Evolutionary conservation across 2,888 invertebrate genomes (phyloP).

Genomic region (Germaria angustata): DNA sequence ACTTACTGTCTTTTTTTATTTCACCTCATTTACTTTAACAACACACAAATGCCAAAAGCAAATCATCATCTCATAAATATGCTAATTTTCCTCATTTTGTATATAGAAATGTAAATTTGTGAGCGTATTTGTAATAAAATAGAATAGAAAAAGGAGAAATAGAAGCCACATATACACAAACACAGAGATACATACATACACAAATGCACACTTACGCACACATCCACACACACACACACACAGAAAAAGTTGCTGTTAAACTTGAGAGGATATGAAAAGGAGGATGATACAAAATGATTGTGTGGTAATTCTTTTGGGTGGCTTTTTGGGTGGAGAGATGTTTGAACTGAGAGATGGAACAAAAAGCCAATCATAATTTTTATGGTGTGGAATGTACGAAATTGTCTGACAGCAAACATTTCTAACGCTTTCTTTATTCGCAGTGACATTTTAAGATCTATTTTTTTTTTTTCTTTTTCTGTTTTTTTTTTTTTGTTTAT

Average conservation of each 20-base stretch:
- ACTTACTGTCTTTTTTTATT: conserved; percentile 65
- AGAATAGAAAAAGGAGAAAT: conserved; percentile 16
- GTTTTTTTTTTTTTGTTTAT: conserved; percentile 9
- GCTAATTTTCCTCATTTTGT: conserved; percentile 71
- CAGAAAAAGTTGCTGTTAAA: conserved; percentile 7
- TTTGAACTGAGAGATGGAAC: conserved; percentile 21
- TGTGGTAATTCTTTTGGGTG: conserved; percentile 11
- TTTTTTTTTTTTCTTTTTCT: conserved; percentile 33
- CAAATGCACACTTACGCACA: not conserved
- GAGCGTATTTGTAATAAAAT: not conserved
- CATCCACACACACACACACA: not conserved
- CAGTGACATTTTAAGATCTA: conserved; percentile 68
- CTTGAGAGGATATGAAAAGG: conserved; percentile 33
- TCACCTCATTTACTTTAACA: conserved; percentile 71
- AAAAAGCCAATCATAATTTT: conserved; percentile 78
- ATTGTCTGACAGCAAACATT: conserved; percentile 74
- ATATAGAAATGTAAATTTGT: not conserved
- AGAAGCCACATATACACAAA: not conserved
- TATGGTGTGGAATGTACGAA: conserved; percentile 77
- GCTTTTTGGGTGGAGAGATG: not conserved
- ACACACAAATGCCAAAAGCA: conserved; percentile 69
- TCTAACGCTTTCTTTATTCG: conserved; percentile 68
- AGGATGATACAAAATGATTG: conserved; percentile 16
- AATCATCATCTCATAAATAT: conserved; percentile 76
- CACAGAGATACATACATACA: not conserved